Evolutionary conservation across 2,888 invertebrate species (phyloP).

Genomic region (Escarpia spicata): DNA sequence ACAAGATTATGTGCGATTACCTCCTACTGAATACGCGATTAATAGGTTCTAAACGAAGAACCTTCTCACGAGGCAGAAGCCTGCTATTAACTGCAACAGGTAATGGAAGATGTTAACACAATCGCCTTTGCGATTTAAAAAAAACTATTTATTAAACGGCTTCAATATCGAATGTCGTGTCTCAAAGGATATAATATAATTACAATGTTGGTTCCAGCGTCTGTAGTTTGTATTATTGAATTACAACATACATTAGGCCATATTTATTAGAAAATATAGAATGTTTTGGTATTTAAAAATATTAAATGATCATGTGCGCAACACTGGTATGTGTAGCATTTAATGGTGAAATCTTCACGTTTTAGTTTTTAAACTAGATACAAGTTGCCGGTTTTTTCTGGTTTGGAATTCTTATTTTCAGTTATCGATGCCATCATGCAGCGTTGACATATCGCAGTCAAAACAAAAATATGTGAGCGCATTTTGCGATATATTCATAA

Average conservation of each 20-base stretch:
- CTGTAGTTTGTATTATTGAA: neutral
- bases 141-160: neutral
- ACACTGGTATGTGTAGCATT: too few species aligned
- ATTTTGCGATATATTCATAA: neutral
- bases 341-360: neutral
- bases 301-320: neutral
- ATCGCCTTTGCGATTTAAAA: too few species aligned
- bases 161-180: neutral
- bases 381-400: neutral
- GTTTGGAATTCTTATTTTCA: neutral
- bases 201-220: neutral
- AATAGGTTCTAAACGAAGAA: neutral
- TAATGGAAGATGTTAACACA: neutral
- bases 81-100: neutral
- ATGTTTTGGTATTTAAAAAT: neutral
- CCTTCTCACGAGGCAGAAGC: neutral
- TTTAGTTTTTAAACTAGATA: neutral
- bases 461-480: neutral
- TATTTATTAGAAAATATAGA: neutral
- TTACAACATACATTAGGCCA: neutral
- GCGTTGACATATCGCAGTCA: neutral
- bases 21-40: neutral
- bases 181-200: neutral
- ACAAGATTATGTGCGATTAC: neutral
- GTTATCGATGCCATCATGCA: neutral